Conservation (phyloP, 92 coral and sea anemone genomes). For the Parazoanthus swiftii region DNA sequence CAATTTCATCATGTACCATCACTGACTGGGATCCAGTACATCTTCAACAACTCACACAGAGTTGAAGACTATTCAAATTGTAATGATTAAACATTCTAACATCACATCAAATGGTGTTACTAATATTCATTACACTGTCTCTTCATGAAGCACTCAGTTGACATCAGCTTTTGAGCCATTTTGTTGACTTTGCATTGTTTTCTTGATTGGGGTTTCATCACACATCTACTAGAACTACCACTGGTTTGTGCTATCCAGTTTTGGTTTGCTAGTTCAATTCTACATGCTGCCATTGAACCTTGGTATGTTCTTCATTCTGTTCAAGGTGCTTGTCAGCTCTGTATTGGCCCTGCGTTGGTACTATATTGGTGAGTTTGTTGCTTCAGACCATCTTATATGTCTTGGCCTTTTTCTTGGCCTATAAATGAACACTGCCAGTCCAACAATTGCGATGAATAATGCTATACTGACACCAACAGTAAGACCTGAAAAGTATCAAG, state of each 20-base stretch:
- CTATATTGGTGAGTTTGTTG: constrained; percentile 26
- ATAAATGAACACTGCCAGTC: constrained; percentile 63
- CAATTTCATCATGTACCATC: too few species aligned
- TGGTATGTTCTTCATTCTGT: neutral
- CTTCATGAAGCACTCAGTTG: neutral
- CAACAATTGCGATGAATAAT: constrained; percentile 63
- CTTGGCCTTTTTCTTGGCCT: constrained; percentile 59
- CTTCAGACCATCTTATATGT: constrained; percentile 9
- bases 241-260: neutral
- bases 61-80: too few species aligned
- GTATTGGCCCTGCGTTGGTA: neutral
- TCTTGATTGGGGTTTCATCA: neutral
- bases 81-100: too few species aligned
- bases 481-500: constrained; percentile 43
- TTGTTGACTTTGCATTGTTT: neutral
- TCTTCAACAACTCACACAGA: neutral
- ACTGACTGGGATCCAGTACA: neutral
- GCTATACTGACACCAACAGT: constrained; percentile 67
- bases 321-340: neutral
- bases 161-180: neutral
- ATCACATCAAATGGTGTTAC: neutral
- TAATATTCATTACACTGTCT: neutral
- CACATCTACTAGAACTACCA: neutral
- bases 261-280: too few species aligned
- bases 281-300: neutral